These are phyloP conservation scores for Myoxocephalus aenaeus DNA, from an alignment of 2,797 vertebrate genomes.

Conservation along the genomic window DNA sequence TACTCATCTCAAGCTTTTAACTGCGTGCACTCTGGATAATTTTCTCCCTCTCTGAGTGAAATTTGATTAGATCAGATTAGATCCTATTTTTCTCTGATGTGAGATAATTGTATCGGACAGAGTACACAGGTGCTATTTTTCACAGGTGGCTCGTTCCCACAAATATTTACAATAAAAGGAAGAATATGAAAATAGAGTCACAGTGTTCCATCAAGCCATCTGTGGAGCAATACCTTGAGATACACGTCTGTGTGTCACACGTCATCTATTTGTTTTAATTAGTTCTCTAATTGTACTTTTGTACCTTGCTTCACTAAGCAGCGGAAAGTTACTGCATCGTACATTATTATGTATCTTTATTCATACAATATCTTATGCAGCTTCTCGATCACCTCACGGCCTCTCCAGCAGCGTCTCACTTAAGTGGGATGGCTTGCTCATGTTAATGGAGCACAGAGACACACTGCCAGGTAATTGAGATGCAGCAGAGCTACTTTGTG, in stretches of 20 bases:
- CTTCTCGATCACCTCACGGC: conserved; percentile 52
- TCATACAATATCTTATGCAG: conserved; percentile 46
- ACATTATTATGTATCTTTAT: conserved; percentile 51
- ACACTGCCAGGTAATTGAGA: conserved; percentile 74
- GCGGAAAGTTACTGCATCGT: conserved; percentile 31
- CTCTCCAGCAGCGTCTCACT: conserved; percentile 38
- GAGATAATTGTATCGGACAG: conserved; percentile 54
- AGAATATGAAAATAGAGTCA: conserved; percentile 23
- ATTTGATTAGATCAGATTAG: conserved; percentile 39
- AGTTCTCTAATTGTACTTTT: conserved; percentile 7
- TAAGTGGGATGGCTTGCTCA: conserved; percentile 65
- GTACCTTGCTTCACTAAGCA: conserved; percentile 18
- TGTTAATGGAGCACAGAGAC: conserved; percentile 68
- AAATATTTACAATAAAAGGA: conserved; percentile 48
- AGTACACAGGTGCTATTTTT: conserved; percentile 45
- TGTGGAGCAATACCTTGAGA: conserved; percentile 4
- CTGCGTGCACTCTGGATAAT: conserved; percentile 32
- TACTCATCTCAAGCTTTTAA: conserved; percentile 31
- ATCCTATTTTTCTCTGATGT: conserved; percentile 40
- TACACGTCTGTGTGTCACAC: background rate
- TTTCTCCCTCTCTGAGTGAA: conserved; percentile 42
- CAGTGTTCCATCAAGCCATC: conserved; percentile 11
- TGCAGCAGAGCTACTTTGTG: conserved; percentile 66
- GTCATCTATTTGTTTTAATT: conserved; percentile 20
- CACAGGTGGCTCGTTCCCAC: conserved; percentile 36